A percentile compares a stretch with the other conserved stretches of the same genome.
Conservation (phyloP, 2,888 invertebrate genomes). For the Zootermopsis nevadensis region DNA sequence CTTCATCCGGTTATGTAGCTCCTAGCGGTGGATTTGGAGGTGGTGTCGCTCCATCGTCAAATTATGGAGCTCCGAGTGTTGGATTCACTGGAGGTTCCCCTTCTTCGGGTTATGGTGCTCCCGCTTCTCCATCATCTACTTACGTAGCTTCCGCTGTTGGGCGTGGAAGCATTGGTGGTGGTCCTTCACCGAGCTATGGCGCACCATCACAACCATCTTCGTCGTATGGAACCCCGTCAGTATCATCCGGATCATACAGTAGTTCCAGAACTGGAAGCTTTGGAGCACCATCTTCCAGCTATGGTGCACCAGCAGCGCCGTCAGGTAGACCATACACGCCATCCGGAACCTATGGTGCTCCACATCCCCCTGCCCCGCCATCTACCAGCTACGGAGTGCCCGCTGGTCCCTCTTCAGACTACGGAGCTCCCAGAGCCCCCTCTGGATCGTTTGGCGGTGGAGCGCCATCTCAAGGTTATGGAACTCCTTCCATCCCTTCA, state of each 20-base stretch:
- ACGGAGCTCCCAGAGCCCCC: constrained; percentile 43
- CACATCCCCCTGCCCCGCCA: constrained; percentile 56
- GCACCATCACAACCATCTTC: constrained; percentile 62
- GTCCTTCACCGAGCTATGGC: constrained; percentile 66
- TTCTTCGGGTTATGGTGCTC: constrained; percentile 65
- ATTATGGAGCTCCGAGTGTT: constrained; percentile 46
- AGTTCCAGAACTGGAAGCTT: constrained; percentile 58
- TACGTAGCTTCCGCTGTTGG: constrained; percentile 48
- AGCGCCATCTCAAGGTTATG: constrained; percentile 47
- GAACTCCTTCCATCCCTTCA: constrained; percentile 47
- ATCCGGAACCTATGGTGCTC: constrained; percentile 59
- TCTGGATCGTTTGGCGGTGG: constrained; percentile 52
- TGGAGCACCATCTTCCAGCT: constrained; percentile 50
- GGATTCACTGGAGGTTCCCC: constrained; percentile 51
- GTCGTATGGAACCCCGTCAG: constrained; percentile 55
- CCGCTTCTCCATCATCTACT: constrained; percentile 52
- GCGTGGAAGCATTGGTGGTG: constrained; percentile 53
- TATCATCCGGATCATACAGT: constrained; percentile 58
- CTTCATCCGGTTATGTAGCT: constrained; percentile 41
- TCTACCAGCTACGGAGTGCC: constrained; percentile 46
- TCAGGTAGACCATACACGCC: constrained; percentile 53
- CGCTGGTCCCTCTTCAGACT: constrained; percentile 45
- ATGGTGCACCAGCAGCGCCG: constrained; percentile 57
- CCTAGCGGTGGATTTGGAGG: constrained; percentile 52
- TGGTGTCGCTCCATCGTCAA: constrained; percentile 41